Conservation (phyloP, 1,140 invertebrate genomes). For the Drosophila nigrodunni region DNA sequence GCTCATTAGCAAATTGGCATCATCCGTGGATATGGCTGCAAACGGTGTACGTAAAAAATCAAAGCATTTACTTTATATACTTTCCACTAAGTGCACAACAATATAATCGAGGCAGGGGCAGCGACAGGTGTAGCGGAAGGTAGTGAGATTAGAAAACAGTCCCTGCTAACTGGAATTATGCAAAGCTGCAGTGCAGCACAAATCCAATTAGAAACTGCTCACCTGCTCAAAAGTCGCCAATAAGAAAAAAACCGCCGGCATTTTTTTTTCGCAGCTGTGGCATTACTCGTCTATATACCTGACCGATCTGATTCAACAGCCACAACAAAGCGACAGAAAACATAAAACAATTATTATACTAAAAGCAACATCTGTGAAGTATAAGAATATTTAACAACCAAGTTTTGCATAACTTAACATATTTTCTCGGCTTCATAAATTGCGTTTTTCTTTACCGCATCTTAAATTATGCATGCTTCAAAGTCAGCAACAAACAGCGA, state of each 20-base stretch:
- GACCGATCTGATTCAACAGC: conserved; percentile 14
- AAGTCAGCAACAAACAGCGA: conserved; percentile 50
- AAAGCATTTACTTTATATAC: not conserved
- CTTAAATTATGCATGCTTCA: conserved; percentile 69
- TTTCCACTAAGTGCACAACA: conserved; percentile 38
- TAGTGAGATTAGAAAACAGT: conserved; percentile 8
- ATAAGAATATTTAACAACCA: not conserved
- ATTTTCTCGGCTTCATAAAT: conserved; percentile 11
- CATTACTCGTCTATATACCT: conserved; percentile 3
- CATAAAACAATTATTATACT: not conserved
- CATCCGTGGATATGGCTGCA: conserved; percentile 84
- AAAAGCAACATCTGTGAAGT: not conserved
- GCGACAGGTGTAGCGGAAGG: not conserved
- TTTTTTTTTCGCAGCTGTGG: conserved; percentile 8
- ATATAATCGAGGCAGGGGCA: not conserved
- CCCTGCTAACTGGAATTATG: conserved; percentile 1
- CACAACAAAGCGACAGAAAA: not conserved
- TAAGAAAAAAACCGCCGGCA: conserved; percentile 23
- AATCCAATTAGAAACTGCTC: not conserved
- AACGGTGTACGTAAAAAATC: conserved; percentile 70
- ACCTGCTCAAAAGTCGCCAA: conserved; percentile 5
- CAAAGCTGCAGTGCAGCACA: conserved; percentile 2
- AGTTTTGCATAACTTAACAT: conserved; percentile 53
- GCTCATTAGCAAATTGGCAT: conserved; percentile 81
- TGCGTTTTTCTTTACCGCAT: conserved; percentile 12